Conservation (phyloP, 2,113 vertebrate genomes). For the Pardalotus punctatus region DNA sequence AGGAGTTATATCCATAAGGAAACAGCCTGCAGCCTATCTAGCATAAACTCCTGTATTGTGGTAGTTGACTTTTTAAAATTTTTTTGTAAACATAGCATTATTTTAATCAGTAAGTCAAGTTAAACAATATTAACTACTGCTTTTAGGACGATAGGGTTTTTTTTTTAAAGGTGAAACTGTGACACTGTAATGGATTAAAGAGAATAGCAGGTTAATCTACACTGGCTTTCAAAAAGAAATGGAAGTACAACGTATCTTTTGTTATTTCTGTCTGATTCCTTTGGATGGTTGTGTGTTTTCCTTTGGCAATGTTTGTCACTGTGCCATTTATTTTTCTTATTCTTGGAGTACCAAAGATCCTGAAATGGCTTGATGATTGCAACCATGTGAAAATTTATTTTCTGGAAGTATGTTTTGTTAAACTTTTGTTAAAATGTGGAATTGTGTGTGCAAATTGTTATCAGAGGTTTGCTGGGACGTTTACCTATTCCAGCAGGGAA, state of each 20-base stretch:
- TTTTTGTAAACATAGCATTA: slow-evolving; percentile 49
- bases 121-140: slow-evolving; percentile 65
- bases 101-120: slow-evolving; percentile 67
- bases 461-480: background rate
- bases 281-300: slow-evolving; percentile 26
- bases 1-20: slow-evolving; percentile 43
- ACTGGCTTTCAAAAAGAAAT: slow-evolving; percentile 48
- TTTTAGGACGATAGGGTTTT: slow-evolving; percentile 50
- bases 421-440: background rate
- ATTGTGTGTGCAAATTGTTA: background rate
- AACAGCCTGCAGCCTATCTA: slow-evolving; percentile 49
- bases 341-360: slow-evolving; percentile 79
- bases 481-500: slow-evolving; percentile 15
- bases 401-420: slow-evolving; percentile 32
- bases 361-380: slow-evolving; percentile 69
- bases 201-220: slow-evolving; percentile 45
- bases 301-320: slow-evolving; percentile 44
- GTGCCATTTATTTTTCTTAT: slow-evolving; percentile 70
- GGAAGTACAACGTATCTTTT: slow-evolving; percentile 28
- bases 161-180: slow-evolving; percentile 64
- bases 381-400: slow-evolving; percentile 38
- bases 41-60: slow-evolving; percentile 50
- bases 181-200: slow-evolving; percentile 39
- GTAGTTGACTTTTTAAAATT: background rate
- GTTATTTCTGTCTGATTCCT: slow-evolving; percentile 34